These are phyloP conservation scores for Drosophila rubida DNA, from an alignment of 2,888 invertebrate genomes.

Conservation along the genomic window DNA sequence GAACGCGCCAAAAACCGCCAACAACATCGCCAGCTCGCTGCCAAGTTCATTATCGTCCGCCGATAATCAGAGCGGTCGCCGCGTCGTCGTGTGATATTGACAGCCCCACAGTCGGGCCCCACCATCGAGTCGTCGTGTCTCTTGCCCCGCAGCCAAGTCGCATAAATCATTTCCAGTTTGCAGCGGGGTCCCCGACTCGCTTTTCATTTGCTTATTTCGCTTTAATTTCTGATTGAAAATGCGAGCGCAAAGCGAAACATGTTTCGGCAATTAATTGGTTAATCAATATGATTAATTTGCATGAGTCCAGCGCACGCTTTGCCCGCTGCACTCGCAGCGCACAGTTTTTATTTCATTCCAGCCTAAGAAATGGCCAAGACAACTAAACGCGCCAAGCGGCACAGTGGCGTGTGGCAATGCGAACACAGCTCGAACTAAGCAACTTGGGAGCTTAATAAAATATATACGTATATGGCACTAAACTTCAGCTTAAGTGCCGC, in stretches of 20 bases:
- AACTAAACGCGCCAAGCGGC: constrained; percentile 14
- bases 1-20: constrained; percentile 63
- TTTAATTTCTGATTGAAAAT: constrained; percentile 73
- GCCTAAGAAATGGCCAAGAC: constrained; percentile 30
- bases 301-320: constrained; percentile 66
- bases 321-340: constrained; percentile 22
- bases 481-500: too few relatives aligned
- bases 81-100: constrained; percentile 65
- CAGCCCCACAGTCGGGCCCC: constrained; percentile 42
- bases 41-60: constrained; percentile 69
- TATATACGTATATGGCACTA: too few relatives aligned
- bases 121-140: neutral
- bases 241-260: constrained; percentile 63
- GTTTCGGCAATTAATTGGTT: constrained; percentile 75
- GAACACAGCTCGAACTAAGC: neutral
- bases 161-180: constrained; percentile 75
- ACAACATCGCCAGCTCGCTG: constrained; percentile 33
- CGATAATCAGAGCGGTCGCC: constrained; percentile 56
- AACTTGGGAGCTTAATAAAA: too few relatives aligned
- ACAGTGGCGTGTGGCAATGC: constrained; percentile 12
- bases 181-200: constrained; percentile 12
- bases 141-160: constrained; percentile 32
- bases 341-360: constrained; percentile 17
- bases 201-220: constrained; percentile 63
- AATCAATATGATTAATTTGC: constrained; percentile 77